Percentiles rank a stretch among this genome's conserved stretches.
Evolutionary conservation across 2,113 vertebrate species (phyloP).

Genomic region (Aplodontia rufa): DNA sequence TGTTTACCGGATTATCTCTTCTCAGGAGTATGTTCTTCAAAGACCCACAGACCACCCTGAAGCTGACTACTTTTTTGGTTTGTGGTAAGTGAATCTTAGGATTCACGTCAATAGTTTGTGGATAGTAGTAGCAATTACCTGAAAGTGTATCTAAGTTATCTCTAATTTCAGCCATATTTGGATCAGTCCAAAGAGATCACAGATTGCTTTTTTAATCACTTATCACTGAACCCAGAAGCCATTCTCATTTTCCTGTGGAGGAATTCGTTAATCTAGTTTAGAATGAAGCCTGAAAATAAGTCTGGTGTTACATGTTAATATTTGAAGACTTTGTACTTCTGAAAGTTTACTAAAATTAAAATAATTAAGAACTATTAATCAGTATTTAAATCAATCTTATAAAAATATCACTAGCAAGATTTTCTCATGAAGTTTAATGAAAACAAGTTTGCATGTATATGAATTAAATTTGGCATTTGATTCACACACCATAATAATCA

Average conservation of each 20-base stretch:
- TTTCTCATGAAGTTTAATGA: constrained; percentile 29
- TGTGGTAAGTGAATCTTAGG: neutral
- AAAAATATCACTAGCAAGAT: neutral
- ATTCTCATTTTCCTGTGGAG: neutral
- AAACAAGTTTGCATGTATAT: neutral
- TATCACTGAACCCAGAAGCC: neutral
- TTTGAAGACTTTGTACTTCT: neutral
- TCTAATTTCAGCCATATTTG: neutral
- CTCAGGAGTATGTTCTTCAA: neutral
- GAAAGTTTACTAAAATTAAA: neutral
- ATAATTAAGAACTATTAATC: neutral
- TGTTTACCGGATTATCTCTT: neutral
- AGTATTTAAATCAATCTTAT: neutral
- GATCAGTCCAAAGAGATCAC: neutral
- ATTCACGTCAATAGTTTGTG: neutral
- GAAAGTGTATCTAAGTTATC: neutral
- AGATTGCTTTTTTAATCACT: neutral
- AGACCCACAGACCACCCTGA: neutral
- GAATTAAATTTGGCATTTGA: constrained; percentile 22
- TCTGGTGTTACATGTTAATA: neutral
- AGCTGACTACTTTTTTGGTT: neutral
- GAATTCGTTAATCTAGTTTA: constrained; percentile 2
- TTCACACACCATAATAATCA: neutral
- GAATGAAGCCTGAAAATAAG: neutral
- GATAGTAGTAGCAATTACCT: neutral